Conservation (phyloP, 2,113 vertebrate genomes). For the Bostrychus sinensis region DNA sequence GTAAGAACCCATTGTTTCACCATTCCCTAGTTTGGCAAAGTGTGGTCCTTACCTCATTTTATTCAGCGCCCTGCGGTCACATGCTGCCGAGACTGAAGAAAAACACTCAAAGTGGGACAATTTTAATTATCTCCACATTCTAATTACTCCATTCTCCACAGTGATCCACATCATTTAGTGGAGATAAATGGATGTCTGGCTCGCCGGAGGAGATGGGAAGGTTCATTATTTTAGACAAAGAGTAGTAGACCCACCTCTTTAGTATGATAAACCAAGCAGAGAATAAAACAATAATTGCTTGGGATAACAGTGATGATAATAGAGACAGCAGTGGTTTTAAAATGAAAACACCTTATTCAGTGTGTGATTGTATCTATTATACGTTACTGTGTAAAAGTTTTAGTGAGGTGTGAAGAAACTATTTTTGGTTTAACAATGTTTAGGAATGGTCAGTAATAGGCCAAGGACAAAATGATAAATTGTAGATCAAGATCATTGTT, state of each 20-base stretch:
- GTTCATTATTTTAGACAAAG: constrained; percentile 77
- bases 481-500: neutral
- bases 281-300: constrained; percentile 49
- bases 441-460: neutral
- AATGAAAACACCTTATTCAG: constrained; percentile 49
- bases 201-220: constrained; percentile 59
- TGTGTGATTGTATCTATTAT: constrained; percentile 22
- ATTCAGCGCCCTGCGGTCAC: constrained; percentile 46
- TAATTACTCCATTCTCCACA: constrained; percentile 71
- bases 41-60: constrained; percentile 50
- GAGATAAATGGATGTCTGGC: constrained; percentile 68
- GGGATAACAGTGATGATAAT: constrained; percentile 47
- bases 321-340: constrained; percentile 56
- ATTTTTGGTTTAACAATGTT: too few relatives aligned
- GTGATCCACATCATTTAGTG: constrained; percentile 74
- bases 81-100: constrained; percentile 39
- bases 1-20: constrained; percentile 28
- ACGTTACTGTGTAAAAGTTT: too few relatives aligned
- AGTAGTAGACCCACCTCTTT: constrained; percentile 45
- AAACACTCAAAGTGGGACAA: constrained; percentile 62
- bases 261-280: constrained; percentile 48
- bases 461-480: neutral
- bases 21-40: neutral
- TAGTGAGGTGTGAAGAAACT: too few relatives aligned
- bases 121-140: constrained; percentile 75